Evolutionary conservation across 2,888 invertebrate genomes (phyloP).

Genomic region (Drosophila picticornis): DNA sequence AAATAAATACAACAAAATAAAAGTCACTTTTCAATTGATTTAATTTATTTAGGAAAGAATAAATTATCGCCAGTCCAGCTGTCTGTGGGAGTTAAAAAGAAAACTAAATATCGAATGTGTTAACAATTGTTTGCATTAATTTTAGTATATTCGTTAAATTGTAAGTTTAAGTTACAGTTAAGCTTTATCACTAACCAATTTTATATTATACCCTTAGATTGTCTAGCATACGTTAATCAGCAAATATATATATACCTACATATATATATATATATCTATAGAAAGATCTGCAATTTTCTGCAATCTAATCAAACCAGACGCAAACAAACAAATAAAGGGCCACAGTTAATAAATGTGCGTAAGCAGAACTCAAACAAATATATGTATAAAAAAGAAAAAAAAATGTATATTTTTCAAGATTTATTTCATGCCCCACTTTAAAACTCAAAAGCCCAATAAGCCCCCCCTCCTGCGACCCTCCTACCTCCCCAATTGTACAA

Average conservation of each 20-base stretch:
- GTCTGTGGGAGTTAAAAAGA: conserved; percentile 38
- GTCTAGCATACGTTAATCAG: conserved; percentile 51
- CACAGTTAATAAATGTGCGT: conserved; percentile 63
- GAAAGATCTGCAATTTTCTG: conserved; percentile 35
- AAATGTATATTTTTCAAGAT: conserved; percentile 32
- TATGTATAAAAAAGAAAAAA: neutral
- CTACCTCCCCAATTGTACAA: conserved; percentile 1
- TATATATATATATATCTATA: conserved; percentile 8
- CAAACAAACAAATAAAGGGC: conserved; percentile 25
- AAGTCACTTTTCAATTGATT: conserved; percentile 62
- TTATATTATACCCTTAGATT: conserved; percentile 45
- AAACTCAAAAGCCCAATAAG: conserved; percentile 29
- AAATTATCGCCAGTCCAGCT: conserved; percentile 55
- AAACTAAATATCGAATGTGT: conserved; percentile 20
- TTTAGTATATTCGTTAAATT: conserved; percentile 42
- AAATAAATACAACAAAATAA: conserved; percentile 1
- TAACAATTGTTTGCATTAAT: conserved; percentile 64
- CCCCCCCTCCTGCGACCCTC: neutral
- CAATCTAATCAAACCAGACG: conserved; percentile 20
- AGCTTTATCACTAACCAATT: conserved; percentile 32
- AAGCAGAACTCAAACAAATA: conserved; percentile 50
- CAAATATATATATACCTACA: conserved; percentile 12
- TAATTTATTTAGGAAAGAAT: conserved; percentile 65
- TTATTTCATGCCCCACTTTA: conserved; percentile 56
- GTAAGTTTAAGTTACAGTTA: conserved; percentile 31